phyloP scores from a whole-genome alignment of 2,113 vertebrate genomes.

The Picathartes gymnocephalus region DNA sequence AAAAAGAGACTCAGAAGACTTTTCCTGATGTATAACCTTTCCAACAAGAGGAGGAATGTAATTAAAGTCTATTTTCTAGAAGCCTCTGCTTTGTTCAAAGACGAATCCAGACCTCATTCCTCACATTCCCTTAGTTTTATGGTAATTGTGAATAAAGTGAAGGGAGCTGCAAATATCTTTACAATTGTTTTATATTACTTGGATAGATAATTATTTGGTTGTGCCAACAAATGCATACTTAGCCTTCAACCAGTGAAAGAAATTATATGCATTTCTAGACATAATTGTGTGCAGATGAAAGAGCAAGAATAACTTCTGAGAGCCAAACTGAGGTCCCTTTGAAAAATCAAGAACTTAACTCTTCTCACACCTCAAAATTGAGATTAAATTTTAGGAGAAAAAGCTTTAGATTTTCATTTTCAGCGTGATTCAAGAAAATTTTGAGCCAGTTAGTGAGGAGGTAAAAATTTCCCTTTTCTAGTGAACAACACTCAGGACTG shows the following conservation, averaged over 20 bases:
- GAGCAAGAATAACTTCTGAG: not conserved
- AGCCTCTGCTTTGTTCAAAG: not conserved
- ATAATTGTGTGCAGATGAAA: slow-evolving; percentile 10
- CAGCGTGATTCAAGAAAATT: not conserved
- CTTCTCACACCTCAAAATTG: not conserved
- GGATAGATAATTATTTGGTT: slow-evolving; percentile 1
- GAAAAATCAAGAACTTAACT: not conserved
- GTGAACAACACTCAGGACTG: not conserved
- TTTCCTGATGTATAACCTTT: slow-evolving; percentile 5
- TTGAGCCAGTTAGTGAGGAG: not conserved
- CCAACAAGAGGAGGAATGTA: not conserved
- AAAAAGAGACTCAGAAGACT: not conserved
- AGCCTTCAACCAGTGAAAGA: not conserved
- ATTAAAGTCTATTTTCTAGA: slow-evolving; percentile 12
- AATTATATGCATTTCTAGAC: not conserved
- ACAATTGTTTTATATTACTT: slow-evolving; percentile 39
- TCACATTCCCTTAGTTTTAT: not conserved
- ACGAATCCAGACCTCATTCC: not conserved
- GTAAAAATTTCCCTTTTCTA: not conserved
- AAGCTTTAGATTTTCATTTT: not conserved
- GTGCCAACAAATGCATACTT: slow-evolving; percentile 29
- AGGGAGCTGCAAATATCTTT: slow-evolving; percentile 15
- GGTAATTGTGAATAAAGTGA: not conserved
- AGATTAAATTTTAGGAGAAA: not conserved
- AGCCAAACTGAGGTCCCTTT: not conserved